Evolutionary conservation across 2,888 invertebrate genomes (phyloP), one percentile per base, ranked within the genome.

Genomic region (Agonum fuliginosum): DNA sequence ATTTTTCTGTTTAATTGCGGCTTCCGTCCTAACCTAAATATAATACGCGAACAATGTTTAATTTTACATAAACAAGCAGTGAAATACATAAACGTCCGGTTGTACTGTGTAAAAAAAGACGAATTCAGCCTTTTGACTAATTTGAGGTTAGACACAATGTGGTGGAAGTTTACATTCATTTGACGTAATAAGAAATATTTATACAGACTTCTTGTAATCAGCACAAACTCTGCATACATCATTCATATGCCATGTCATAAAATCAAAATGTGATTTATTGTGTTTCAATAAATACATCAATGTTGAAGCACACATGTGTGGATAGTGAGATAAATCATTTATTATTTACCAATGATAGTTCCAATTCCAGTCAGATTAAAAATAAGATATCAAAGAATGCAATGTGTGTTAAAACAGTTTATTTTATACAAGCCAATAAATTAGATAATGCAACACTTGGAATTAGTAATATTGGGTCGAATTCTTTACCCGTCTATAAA

Each of bases 1-100:
- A n/a, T n/a, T n/a, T n/a, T n/a, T n/a, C 30, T 27, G 62, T 62
- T 2, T 62, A 62, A 62, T 62, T 62, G 62, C 62, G 62, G 62
- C 30, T 12, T 12, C 30, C 24, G 62, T 4, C 62, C 62, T n/a
- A 62, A 24, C n/a, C 62, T 62, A 62, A 62, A 62, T 62, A 62
- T 30, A 54, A 62, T 24, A 14, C 14, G 12, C 14, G 30, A 62
- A 62, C 62, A 62, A 62, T 62, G 62, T 62, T 62, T 62, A 22
- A 62, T 62, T 62, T 62, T 24, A 27, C 30, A 62, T 62, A 62
- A 62, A 62, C 62, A 62, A 8, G 10, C 62, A 6, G 4, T 62
- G 62, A 62, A 24, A 10, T 24, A 14, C 30, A 12, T 62, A 62
- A 62, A 62, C 62, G 62, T 27, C 62, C 62, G 62, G 48, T 12